A percentile compares a stretch with the other conserved stretches of the same genome.
Evolutionary conservation across 2,113 vertebrate genomes (phyloP).

Genomic region (Blennius ocellaris): DNA sequence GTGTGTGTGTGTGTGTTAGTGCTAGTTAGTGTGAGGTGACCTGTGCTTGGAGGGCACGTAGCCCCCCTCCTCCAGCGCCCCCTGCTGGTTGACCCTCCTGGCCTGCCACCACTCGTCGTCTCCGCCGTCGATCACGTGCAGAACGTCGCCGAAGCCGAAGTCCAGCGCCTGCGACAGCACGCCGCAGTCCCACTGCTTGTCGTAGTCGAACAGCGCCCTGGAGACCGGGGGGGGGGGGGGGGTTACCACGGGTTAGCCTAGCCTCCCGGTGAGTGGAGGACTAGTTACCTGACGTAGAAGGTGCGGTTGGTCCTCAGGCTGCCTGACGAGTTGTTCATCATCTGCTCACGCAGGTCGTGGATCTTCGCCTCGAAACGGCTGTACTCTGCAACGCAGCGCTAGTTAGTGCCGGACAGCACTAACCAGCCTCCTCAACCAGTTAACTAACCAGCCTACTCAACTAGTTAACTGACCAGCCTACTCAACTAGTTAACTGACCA

Average conservation of each 20-base stretch:
- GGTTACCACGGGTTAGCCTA: neutral
- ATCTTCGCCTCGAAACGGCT: constrained; percentile 89
- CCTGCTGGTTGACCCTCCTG: constrained; percentile 85
- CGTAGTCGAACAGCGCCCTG: constrained; percentile 86
- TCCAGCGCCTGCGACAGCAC: constrained; percentile 91
- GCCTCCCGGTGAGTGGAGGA: neutral
- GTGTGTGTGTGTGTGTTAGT: no score
- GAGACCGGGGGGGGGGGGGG: neutral
- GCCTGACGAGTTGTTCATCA: constrained; percentile 90
- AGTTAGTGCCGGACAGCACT: no score
- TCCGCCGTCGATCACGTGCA: constrained; percentile 88
- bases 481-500: no score
- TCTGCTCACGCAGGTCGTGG: constrained; percentile 90
- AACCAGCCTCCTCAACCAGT: no score
- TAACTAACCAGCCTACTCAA: no score
- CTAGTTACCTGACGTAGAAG: constrained; percentile 88
- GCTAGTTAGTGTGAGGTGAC: no score
- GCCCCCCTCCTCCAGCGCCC: constrained; percentile 87
- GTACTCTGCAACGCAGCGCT: constrained; percentile 79
- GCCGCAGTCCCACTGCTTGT: constrained; percentile 91
- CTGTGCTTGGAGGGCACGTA: constrained; percentile 92
- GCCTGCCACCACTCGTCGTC: constrained; percentile 96
- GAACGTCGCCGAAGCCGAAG: constrained; percentile 90
- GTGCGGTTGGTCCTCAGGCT: constrained; percentile 85
- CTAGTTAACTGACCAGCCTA: no score